Conservation (phyloP, 2,888 invertebrate species). For the Hermaeophaga mercurialis region DNA sequence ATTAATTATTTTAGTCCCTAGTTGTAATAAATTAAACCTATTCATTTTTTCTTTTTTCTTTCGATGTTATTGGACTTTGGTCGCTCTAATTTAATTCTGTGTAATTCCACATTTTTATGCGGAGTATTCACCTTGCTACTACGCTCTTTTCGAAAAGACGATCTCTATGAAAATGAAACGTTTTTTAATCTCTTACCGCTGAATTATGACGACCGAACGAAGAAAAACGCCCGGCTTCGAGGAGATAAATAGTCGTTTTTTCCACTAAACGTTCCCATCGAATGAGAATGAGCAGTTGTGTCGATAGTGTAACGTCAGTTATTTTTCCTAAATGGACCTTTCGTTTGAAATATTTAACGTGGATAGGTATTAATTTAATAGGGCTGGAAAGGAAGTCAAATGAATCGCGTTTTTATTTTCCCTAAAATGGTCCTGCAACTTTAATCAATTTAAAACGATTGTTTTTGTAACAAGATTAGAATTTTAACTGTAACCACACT, state of each 20-base stretch:
- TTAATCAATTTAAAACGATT: no score
- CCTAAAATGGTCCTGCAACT: no score
- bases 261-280: background rate
- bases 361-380: background rate
- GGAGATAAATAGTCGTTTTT: slow-evolving; percentile 3
- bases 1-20: no score
- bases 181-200: slow-evolving; percentile 5
- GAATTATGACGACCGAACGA: background rate
- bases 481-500: no score
- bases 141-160: background rate
- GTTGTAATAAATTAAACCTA: no score
- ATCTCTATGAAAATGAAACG: slow-evolving; percentile 4
- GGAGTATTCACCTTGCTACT: background rate
- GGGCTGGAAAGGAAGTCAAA: no score
- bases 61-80: no score
- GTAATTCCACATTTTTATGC: background rate
- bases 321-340: background rate
- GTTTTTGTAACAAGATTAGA: no score
- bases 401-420: no score
- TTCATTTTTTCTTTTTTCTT: no score
- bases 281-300: slow-evolving; percentile 1
- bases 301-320: background rate
- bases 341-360: background rate
- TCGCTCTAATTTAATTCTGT: background rate
- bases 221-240: background rate